Conservation (phyloP, 1,140 invertebrate genomes). For the Drosophila pruinosa region DNA sequence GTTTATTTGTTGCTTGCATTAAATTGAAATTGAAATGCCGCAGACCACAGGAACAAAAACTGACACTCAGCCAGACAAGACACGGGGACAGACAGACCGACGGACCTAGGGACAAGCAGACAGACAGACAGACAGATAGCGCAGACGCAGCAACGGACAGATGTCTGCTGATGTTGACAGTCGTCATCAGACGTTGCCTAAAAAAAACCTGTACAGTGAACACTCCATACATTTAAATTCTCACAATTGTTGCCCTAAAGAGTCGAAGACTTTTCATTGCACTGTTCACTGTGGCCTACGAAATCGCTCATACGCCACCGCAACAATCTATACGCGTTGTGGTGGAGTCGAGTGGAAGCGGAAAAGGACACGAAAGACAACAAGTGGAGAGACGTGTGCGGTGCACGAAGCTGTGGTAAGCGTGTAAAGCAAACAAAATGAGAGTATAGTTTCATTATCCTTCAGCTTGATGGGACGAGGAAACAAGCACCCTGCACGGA, state of each 20-base stretch:
- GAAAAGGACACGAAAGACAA: neutral
- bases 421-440: constrained; percentile 70
- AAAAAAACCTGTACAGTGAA: constrained; percentile 55
- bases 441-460: constrained; percentile 78
- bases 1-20: constrained; percentile 67
- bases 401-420: neutral
- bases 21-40: constrained; percentile 79
- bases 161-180: constrained; percentile 55
- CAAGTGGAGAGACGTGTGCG: neutral
- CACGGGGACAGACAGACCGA: neutral
- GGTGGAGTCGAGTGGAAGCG: neutral
- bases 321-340: constrained; percentile 37
- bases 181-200: constrained; percentile 7
- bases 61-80: constrained; percentile 26
- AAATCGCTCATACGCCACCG: constrained; percentile 52
- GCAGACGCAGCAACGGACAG: constrained; percentile 5
- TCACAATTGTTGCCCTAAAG: neutral
- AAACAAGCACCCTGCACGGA: constrained; percentile 50
- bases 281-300: neutral
- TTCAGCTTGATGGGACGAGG: constrained; percentile 37
- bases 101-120: neutral
- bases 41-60: constrained; percentile 58
- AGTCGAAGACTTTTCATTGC: neutral
- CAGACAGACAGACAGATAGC: constrained; percentile 8
- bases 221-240: neutral